phyloP scores from a whole-genome alignment of 2,888 invertebrate species.

The Lithophane leautieri region DNA sequence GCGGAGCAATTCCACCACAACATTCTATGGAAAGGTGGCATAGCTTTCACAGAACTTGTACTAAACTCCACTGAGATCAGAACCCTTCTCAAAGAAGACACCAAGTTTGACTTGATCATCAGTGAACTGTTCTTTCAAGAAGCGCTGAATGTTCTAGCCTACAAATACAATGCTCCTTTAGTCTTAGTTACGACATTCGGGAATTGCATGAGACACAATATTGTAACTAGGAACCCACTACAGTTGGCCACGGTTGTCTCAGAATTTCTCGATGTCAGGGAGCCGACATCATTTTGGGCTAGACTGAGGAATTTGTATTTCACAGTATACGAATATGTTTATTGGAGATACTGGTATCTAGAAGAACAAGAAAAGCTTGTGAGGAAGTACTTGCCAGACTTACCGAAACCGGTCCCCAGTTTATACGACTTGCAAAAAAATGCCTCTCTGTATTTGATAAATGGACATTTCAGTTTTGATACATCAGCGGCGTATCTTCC shows the following conservation, averaged over 20 bases:
- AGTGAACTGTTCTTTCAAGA: constrained; percentile 88
- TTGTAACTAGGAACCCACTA: constrained; percentile 81
- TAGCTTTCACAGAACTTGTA: constrained; percentile 79
- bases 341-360: constrained; percentile 84
- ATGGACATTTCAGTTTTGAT: constrained; percentile 88
- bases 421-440: constrained; percentile 83
- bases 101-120: constrained; percentile 86
- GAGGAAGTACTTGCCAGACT: constrained; percentile 79
- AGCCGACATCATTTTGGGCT: constrained; percentile 88
- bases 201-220: constrained; percentile 85
- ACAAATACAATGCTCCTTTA: constrained; percentile 86
- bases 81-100: constrained; percentile 77
- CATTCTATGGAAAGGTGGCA: constrained; percentile 81
- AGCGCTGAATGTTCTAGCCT: constrained; percentile 82
- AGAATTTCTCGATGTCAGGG: constrained; percentile 81
- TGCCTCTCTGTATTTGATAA: constrained; percentile 84
- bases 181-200: constrained; percentile 83
- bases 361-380: constrained; percentile 81
- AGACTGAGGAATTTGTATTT: constrained; percentile 88
- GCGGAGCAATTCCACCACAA: constrained; percentile 80
- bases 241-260: constrained; percentile 81
- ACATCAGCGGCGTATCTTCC: constrained; percentile 87
- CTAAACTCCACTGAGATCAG: constrained; percentile 79
- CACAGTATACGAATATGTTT: constrained; percentile 81
- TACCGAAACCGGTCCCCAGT: constrained; percentile 81